Base-by-base conservation (phyloP, 2,113 vertebrate species). In the Odontophorus gujanensis region DNA sequence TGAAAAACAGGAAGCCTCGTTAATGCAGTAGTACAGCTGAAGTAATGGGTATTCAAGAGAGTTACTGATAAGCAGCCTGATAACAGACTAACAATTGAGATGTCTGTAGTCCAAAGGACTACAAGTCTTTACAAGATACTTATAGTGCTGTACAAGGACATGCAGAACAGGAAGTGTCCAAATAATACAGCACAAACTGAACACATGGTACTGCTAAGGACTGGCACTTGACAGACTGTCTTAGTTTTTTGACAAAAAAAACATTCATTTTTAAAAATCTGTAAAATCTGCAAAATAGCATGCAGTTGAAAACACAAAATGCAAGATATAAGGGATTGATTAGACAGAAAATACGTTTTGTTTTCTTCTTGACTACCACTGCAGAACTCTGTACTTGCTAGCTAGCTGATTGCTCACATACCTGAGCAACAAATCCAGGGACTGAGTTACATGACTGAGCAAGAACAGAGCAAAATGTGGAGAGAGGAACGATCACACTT, bases 1-100 rank as follows among this genome's bases (percentile, higher is more conserved):
- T 85, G 50, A 87, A 89, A 89, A 96, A 83, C 82, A 93, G 72
- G 90, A 93, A 94, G 68, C 50, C 68, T 81, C 38, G 34, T 94
- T 83, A 92, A 86, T 69, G 38, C 8, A 42, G 9, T 26, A 66
- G 30, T 36, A 51, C 26, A 87, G 61, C 18, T 91, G 61, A 83
- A 94, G 65, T 77, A 92, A 88, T 81, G 61, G 22, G 82, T 90
- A 48, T 61, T 90, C 57, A 65, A 22, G 34, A 71, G 42, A 13
- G n/a, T 55, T 71, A 36, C 57, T 59, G 79, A 96, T 94, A 90
- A 92, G 65, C 72, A 81, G 47, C 34, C 71, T 69, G 85, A 72
- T 95, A 95, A 91, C 58, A 91, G 36, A 61, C 57, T 55, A 83
- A 83, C 55, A 92, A 34, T 18, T 75, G 61, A 89, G 28, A 75